Base-by-base conservation (phyloP, 1,140 invertebrate genomes). In the Cecropterus lyciades region DNA sequence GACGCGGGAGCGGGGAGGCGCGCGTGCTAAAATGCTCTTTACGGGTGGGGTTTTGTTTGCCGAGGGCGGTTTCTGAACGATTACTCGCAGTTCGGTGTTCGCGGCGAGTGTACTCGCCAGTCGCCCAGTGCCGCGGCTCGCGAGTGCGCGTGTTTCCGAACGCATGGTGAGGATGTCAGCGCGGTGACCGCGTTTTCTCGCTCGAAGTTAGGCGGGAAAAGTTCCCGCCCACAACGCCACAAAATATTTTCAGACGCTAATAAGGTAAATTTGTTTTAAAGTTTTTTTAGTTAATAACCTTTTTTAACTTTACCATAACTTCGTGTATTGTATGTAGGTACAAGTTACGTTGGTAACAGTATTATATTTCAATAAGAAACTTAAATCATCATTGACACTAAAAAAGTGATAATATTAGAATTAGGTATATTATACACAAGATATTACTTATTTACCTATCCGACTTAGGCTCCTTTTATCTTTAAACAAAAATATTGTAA, bases 231-330 rank as follows among this genome's bases (percentile, higher is more conserved):
- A 82, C 77, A 79, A 84, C 67, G 52, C 71, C 69, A 69, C 89
- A 90, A 90, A 89, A 92, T 92, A 92, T 92, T 92, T 88, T 92
- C 89, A 72, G 89, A 92, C 86, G 89, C 87, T 75, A 92, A 92
- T 83, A 92, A 92, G 87, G 89, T 92, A 87, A 84, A 72, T 66
- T 43, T 55, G 33, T 16, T 52, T 63, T 24, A 9, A 20, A 43
- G 10, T 14, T 43, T 7, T 14, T 43, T 13, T 11, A 37, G 11
- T 11, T 0, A 37, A n/a, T 37, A 20, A 20, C 20, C 1, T 20
- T 20, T 20, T 20, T 10, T 37, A 37, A 37, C 9, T 11, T 37
- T 37, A 20, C 5, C 20, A 20, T 20, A 20, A 20, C 20, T 20
- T 1, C 5, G 20, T 20, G 20, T 20, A 2, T 20, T 20, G 1